A percentile compares a stretch with the other conserved stretches of the same genome.
Conservation (phyloP, 2,113 vertebrate genomes). For the Pachyramphus minor region DNA sequence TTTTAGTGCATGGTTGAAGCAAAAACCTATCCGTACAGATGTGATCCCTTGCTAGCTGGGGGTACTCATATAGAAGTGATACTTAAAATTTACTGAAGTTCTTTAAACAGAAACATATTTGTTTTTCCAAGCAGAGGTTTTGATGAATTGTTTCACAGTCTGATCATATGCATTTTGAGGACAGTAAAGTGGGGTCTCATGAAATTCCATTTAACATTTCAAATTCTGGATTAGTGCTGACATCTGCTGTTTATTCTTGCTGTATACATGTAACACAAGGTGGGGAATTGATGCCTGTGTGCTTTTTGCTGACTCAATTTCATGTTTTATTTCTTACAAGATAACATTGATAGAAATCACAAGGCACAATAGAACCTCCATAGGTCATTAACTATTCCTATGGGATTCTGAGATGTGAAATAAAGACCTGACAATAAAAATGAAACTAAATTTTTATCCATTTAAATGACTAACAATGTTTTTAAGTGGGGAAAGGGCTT, state of each 20-base stretch:
- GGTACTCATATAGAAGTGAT: neutral
- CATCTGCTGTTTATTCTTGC: constrained; percentile 50
- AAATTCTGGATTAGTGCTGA: constrained; percentile 54
- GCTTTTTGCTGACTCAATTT: neutral
- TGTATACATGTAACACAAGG: neutral
- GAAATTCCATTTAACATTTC: neutral
- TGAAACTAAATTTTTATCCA: neutral
- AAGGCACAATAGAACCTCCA: neutral
- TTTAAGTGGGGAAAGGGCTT: neutral
- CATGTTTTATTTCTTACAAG: neutral
- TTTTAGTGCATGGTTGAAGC: neutral
- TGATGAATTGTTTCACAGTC: neutral
- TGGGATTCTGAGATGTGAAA: neutral
- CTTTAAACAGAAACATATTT: neutral
- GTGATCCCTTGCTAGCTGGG: neutral
- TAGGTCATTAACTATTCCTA: neutral
- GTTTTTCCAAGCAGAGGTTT: neutral
- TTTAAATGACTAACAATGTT: neutral
- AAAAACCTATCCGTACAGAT: neutral
- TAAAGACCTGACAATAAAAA: neutral
- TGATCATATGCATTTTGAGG: neutral
- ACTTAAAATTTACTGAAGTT: neutral
- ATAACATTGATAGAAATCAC: neutral
- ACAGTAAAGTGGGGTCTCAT: neutral
- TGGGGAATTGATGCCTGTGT: neutral